Base-by-base conservation (phyloP, 2,113 vertebrate species). In the Rhodinocichla rosea region DNA sequence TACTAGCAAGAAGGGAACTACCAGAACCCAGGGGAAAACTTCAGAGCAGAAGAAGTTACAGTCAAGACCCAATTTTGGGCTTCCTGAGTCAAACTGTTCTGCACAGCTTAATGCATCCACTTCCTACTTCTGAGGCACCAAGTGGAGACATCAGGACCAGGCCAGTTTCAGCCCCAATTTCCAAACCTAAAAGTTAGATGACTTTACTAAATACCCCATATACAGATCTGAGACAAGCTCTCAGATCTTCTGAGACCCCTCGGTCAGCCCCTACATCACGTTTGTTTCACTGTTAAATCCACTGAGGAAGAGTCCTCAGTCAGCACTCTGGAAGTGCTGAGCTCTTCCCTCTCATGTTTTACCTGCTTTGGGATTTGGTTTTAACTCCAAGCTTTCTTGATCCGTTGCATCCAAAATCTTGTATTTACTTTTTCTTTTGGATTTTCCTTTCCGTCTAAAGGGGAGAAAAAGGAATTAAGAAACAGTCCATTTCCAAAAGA, bases 371-470 rank as follows among this genome's bases (percentile, higher is more conserved):
- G 96, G 97, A 23, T 98, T 97, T 32, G 97, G 98, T 79, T 99
- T 99, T 68, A 99, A 97, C 96, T 99, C 99, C 97, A 99, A 89
- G 87, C 98, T 98, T 90, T 99, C 99, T 86, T 99, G 99, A 45
- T 99, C 99, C 0, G 98, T 98, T 70, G 98, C 99, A 93, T 99
- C 99, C 77, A 99, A 94, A 68, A 99, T 99, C 98, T 99, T 99
- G 95, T 99, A 99, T 82, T 98, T 98, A 96, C 99, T 99, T 98
- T 99, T 99, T 92, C 98, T 98, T 94, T 99, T 99, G 60, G 98
- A 98, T 98, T 99, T 99, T 87, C 98, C 98, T 97, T 99, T 99
- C 57, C 98, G 98, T 96, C 99, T 99, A 81, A 90, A 97, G 88
- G 83, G 68, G 21, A 68, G 40, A 71, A 83, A 82, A 84, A 83